These are phyloP conservation scores for Drosophila novamexicana DNA, from an alignment of 1,140 invertebrate species.

Conservation along the genomic window DNA sequence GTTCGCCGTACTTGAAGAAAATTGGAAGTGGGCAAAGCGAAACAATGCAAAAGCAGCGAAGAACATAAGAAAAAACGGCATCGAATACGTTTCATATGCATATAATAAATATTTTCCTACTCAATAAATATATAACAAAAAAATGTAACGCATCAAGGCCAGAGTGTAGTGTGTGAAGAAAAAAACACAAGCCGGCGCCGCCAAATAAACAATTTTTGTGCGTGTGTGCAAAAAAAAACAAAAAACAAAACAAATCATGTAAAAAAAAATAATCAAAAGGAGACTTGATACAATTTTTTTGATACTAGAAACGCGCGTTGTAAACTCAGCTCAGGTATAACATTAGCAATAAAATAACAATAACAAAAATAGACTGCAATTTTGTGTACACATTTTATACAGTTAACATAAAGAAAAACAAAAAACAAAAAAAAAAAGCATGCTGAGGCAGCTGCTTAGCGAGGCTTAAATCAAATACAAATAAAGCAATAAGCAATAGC, in stretches of 20 bases:
- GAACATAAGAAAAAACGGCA: conserved; percentile 34
- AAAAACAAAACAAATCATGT: conserved; percentile 14
- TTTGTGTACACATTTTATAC: conserved; percentile 25
- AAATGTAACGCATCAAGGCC: conserved; percentile 13
- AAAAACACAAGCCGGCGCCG: conserved; percentile 29
- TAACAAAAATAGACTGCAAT: conserved; percentile 24
- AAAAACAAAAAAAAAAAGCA: conserved; percentile 7
- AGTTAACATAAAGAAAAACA: neutral
- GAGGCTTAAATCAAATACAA: conserved; percentile 1
- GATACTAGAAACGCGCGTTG: conserved; percentile 49
- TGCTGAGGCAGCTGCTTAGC: conserved; percentile 8
- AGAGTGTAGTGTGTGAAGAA: conserved; percentile 34
- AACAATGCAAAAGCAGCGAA: conserved; percentile 42
- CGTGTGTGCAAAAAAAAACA: conserved; percentile 19
- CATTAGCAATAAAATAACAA: conserved; percentile 27
- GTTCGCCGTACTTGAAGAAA: conserved; percentile 30
- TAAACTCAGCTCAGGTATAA: conserved; percentile 54
- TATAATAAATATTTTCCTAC: conserved; percentile 30
- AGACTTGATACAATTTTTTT: conserved; percentile 32
- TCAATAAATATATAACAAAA: conserved; percentile 34
- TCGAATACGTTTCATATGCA: conserved; percentile 36
- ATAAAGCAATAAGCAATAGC: neutral
- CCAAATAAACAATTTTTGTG: conserved; percentile 21
- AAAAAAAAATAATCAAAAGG: conserved; percentile 18
- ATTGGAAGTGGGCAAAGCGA: conserved; percentile 35